Conservation (phyloP, 2,888 invertebrate species). For the Dugesia japonica region DNA sequence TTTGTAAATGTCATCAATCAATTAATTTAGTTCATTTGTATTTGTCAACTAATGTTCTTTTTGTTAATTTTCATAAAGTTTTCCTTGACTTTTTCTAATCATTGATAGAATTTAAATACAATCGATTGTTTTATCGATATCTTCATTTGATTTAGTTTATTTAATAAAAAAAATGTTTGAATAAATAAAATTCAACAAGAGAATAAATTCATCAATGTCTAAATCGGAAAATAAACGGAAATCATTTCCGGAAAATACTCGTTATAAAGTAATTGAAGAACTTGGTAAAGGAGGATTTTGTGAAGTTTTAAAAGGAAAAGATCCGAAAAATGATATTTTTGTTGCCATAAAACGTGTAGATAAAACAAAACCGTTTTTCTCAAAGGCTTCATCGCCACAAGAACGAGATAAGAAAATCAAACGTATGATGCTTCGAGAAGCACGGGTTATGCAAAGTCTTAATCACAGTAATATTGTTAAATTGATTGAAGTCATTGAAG, state of each 20-base stretch:
- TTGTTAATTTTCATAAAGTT: no score
- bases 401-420: slow-evolving; percentile 28
- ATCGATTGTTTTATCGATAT: no score
- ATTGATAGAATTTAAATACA: no score
- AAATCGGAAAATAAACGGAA: slow-evolving; percentile 9
- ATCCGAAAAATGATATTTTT: slow-evolving; percentile 17
- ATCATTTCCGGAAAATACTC: slow-evolving; percentile 12
- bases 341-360: slow-evolving; percentile 31
- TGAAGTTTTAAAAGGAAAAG: slow-evolving; percentile 31
- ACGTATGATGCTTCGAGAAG: slow-evolving; percentile 22
- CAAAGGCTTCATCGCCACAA: neutral
- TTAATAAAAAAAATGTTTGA: no score
- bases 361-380: neutral
- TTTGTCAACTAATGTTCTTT: no score
- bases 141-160: no score
- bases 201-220: no score
- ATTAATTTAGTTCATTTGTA: no score
- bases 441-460: slow-evolving; percentile 22
- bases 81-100: no score
- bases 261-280: slow-evolving; percentile 23
- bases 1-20: no score
- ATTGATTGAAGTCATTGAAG: slow-evolving; percentile 28
- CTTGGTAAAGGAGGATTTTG: slow-evolving; percentile 32
- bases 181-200: no score
- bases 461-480: slow-evolving; percentile 28